Evolutionary conservation across 2,113 vertebrate species (phyloP).

Genomic region (Solea senegalensis): DNA sequence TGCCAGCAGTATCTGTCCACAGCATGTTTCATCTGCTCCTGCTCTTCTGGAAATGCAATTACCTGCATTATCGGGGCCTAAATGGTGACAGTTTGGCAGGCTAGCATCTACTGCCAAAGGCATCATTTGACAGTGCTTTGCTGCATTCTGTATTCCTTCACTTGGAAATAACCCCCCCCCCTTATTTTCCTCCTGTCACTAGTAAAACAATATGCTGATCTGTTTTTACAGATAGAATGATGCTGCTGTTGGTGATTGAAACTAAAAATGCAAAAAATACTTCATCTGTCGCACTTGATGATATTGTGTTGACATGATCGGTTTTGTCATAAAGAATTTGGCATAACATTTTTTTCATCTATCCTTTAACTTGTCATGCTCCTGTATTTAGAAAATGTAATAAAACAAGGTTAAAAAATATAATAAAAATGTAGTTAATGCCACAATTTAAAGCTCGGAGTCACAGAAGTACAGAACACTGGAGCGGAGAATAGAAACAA

Average conservation of each 20-base stretch:
- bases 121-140: constrained; percentile 68
- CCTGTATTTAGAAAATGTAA: no score
- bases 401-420: no score
- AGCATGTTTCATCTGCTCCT: constrained; percentile 90
- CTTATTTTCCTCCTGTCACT: constrained; percentile 48
- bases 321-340: no score
- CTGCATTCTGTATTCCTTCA: constrained; percentile 52
- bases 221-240: constrained; percentile 39
- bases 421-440: no score
- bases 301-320: no score
- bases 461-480: constrained; percentile 7
- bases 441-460: neutral
- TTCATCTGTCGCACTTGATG: no score
- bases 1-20: constrained; percentile 89
- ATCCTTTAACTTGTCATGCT: no score
- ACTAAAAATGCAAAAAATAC: neutral
- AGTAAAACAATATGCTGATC: constrained; percentile 46
- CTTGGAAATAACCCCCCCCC: constrained; percentile 51
- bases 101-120: constrained; percentile 75
- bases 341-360: no score
- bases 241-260: constrained; percentile 4
- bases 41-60: constrained; percentile 91
- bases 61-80: constrained; percentile 88
- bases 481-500: constrained; percentile 23
- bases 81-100: constrained; percentile 83